Conservation (phyloP, 2,797 vertebrate species). For the Myripristis jacobus region DNA sequence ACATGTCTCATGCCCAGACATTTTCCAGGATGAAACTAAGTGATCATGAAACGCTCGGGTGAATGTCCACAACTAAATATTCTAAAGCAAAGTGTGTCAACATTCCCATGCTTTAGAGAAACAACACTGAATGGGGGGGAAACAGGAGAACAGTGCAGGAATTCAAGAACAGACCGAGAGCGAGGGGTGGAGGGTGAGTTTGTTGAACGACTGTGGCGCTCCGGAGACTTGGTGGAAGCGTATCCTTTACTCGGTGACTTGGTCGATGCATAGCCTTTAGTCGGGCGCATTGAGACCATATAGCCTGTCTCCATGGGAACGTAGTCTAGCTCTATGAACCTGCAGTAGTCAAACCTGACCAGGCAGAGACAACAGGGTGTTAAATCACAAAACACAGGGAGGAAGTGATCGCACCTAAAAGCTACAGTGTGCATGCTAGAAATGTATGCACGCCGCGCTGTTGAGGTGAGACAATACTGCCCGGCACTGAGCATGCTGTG, state of each 20-base stretch:
- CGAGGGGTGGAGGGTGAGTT: constrained; percentile 74
- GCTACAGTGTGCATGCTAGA: constrained; percentile 24
- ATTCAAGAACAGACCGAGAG: constrained; percentile 67
- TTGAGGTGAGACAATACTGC: constrained; percentile 22
- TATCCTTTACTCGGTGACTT: constrained; percentile 78
- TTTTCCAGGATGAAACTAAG: constrained; percentile 14
- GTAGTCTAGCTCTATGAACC: constrained; percentile 89
- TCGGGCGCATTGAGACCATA: constrained; percentile 89
- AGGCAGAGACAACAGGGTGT: constrained; percentile 75
- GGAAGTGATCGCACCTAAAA: constrained; percentile 12
- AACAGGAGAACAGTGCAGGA: constrained; percentile 9
- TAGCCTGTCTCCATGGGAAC: constrained; percentile 86
- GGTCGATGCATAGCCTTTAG: constrained; percentile 80
- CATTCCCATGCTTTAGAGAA: constrained; percentile 70
- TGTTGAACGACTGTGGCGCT: constrained; percentile 79
- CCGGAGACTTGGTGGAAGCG: constrained; percentile 76
- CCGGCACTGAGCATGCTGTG: constrained; percentile 1
- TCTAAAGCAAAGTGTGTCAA: constrained; percentile 15
- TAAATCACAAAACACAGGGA: constrained; percentile 54
- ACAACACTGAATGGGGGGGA: constrained; percentile 36
- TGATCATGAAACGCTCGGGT: constrained; percentile 35
- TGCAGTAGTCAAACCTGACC: constrained; percentile 89
- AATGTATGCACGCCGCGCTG: constrained; percentile 10
- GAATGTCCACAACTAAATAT: constrained; percentile 1
- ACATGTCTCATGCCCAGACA: constrained; percentile 1